Base-by-base conservation (phyloP, 2,797 vertebrate species). In the Anabacerthia variegaticeps region DNA sequence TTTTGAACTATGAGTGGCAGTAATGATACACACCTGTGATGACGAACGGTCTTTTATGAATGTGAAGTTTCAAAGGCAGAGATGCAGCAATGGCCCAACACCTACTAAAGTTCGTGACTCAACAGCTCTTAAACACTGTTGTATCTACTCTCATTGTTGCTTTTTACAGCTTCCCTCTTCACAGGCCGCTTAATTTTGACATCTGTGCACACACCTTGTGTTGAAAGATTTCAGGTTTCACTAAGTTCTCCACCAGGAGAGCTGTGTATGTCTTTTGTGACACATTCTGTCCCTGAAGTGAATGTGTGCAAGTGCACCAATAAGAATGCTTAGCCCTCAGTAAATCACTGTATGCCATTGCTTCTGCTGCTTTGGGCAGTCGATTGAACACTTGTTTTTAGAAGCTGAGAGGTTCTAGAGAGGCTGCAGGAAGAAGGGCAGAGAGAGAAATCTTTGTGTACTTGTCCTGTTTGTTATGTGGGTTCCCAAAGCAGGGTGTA, bases 401-500 rank as follows among this genome's bases (percentile, higher is more conserved):
- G 39, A 66, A 75, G 3, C 46, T 54, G 37, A 9, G 8, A 61
- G 49, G 16, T 20, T 85, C 23, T 67, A 11, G 23, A 65, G 36
- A n/a, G 34, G 17, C 43, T 46, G n/a, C 10, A 9, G 6, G 5
- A 5, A 37, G 19, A 55, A 81, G 55, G 21, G 20, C 26, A 52
- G 27, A 46, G 34, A 26, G 18, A 80, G 32, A n/a, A 51, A 41
- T 63, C 12, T 74, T 39, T 17, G 15, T 2, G 0, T 61, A 6
- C 17, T 62, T 72, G 22, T 26, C 10, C 9, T 66, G 2, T 46
- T 71, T n/a, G 6, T 26, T 65, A 6, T 21, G 13, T 9, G 36
- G 3, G 18, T 75, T 77, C 11, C 10, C 9, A 9, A 54, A 9
- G 14, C 3, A 7, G 0, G 2, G 12, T 62, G 30, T 59, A 7